Conservation (phyloP, 2,797 vertebrate species). For the Staurois parvus region DNA sequence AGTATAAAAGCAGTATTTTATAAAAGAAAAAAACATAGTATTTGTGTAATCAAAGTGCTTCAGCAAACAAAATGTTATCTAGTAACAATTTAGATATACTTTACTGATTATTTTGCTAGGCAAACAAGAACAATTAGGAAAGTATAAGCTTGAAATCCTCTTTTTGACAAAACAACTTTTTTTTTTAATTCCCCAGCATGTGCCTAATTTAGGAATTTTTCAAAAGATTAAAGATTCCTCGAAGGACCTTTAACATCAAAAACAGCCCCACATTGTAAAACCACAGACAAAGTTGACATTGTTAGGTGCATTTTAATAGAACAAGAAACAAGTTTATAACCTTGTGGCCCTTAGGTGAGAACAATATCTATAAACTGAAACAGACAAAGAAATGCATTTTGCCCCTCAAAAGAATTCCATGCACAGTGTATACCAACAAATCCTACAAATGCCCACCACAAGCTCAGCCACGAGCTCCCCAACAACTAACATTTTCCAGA, state of each 20-base stretch:
- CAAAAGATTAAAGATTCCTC: slow-evolving; percentile 50
- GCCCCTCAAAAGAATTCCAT: slow-evolving; percentile 27
- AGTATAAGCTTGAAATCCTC: neutral
- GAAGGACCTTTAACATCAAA: slow-evolving; percentile 69
- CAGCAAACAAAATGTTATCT: too few relatives aligned
- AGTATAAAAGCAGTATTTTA: too few relatives aligned
- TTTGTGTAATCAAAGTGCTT: too few relatives aligned
- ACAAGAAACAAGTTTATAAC: slow-evolving; percentile 81
- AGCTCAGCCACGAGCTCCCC: neutral
- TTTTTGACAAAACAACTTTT: slow-evolving; percentile 9
- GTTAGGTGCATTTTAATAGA: slow-evolving; percentile 77
- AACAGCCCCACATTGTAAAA: slow-evolving; percentile 74
- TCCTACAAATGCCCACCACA: neutral
- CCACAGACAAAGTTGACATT: slow-evolving; percentile 76
- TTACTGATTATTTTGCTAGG: too few relatives aligned
- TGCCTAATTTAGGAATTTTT: slow-evolving; percentile 19
- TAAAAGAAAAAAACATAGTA: too few relatives aligned
- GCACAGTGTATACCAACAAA: neutral
- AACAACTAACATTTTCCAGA: neutral
- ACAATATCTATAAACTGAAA: slow-evolving; percentile 81
- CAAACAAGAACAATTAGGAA: too few relatives aligned
- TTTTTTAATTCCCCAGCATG: neutral
- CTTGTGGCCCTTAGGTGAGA: slow-evolving; percentile 80
- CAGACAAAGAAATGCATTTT: slow-evolving; percentile 77
- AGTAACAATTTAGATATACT: too few relatives aligned